Conservation (phyloP, 2,113 vertebrate species). For the Malurus melanocephalus region DNA sequence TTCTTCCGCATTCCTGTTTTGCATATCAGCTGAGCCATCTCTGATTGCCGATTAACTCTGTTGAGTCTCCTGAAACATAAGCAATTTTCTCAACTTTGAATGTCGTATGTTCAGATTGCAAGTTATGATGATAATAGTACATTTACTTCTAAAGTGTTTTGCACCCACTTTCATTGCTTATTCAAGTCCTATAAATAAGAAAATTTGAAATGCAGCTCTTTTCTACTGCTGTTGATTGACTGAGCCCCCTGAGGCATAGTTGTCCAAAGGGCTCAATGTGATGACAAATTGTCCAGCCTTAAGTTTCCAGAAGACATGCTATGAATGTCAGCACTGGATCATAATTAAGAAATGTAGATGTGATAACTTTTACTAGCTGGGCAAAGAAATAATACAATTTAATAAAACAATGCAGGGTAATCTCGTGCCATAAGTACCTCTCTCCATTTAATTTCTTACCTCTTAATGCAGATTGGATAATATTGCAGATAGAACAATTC, state of each 20-base stretch:
- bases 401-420: constrained; percentile 2
- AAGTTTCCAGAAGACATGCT: neutral
- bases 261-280: constrained; percentile 10
- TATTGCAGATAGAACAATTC: too few relatives aligned
- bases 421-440: neutral
- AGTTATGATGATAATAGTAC: constrained; percentile 42
- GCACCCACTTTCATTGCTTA: constrained; percentile 31
- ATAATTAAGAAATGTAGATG: neutral
- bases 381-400: constrained; percentile 7
- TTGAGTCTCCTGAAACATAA: constrained; percentile 12
- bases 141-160: constrained; percentile 49
- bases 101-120: constrained; percentile 17
- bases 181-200: constrained; percentile 54
- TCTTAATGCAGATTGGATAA: neutral
- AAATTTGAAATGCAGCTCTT: constrained; percentile 43
- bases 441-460: neutral
- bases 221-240: constrained; percentile 39
- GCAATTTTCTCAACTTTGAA: constrained; percentile 49
- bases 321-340: neutral
- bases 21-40: neutral
- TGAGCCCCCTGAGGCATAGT: constrained; percentile 25
- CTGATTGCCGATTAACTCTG: constrained; percentile 30
- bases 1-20: neutral
- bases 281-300: neutral
- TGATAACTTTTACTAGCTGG: neutral